Evolutionary conservation across 2,113 vertebrate genomes (phyloP), one percentile per base, ranked within the genome.

Genomic region (Cygnus buccinator): DNA sequence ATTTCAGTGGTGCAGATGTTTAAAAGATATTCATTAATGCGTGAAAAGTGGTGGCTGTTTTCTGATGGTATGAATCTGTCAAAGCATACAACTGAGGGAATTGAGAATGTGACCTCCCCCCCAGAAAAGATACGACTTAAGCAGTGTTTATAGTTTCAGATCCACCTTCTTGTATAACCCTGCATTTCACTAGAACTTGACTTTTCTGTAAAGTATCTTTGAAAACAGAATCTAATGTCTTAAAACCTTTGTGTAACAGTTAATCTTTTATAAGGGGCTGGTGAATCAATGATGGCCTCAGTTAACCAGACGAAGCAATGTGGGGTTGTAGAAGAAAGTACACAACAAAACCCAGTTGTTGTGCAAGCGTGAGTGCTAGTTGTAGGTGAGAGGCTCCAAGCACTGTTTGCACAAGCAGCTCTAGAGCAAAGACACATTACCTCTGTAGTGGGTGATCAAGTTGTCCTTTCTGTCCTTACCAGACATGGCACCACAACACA

Each of bases 401-500:
- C 18, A 2, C 4, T 5, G 13, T 89, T 33, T 63, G 39, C 43
- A 52, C 44, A 23, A 44, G 39, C 33, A 43, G 66, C 9, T 37
- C 19, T 37, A 6, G 0, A 61, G 83, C 50, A 50, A 26, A 66
- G 61, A 3, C 13, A 22, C 4, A 13, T 5, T 9, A 19, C 7
- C 17, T n/a, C 31, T 6, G 9, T 0, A 3, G 5, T 3, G 3
- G 5, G 48, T 6, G 54, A 35, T 9, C 1, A 17, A 4, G 4
- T 58, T 74, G n/a, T 58, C 23, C 70, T 26, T 57, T 59, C 72
- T 29, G 11, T 43, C 70, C 43, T 68, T 50, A 41, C 28, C 15
- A 13, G 41, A 19, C 13, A 1, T 0, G 1, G 67, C 44, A 39
- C 21, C 75, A 29, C n/a, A 33, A 0, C 41, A 2, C 17, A 0